phyloP scores from a whole-genome alignment of 2,113 vertebrate genomes.

The Delphinapterus leucas region DNA sequence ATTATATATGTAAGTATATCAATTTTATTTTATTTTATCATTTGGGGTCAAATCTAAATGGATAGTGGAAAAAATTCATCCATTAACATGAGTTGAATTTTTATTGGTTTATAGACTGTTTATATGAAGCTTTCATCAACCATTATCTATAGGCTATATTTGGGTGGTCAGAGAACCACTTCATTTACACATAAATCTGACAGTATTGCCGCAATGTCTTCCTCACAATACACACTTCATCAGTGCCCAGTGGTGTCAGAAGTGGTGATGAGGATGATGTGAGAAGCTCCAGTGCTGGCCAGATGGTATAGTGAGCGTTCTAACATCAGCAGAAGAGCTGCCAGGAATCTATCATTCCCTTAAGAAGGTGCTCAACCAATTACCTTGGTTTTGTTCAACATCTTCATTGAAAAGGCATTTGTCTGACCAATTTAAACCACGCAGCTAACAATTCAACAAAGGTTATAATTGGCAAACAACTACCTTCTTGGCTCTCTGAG shows the following conservation, averaged over 20 bases:
- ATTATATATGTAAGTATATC: not conserved
- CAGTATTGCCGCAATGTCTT: not conserved
- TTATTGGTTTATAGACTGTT: not conserved
- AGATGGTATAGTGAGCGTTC: not conserved
- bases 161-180: not conserved
- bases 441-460: not conserved
- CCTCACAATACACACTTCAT: not conserved
- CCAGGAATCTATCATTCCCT: not conserved
- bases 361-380: not conserved
- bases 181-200: not conserved
- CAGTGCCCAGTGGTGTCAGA: not conserved
- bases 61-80: not conserved
- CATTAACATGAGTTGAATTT: not conserved
- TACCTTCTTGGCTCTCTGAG: not conserved
- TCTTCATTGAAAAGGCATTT: not conserved
- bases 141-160: not conserved
- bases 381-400: not conserved
- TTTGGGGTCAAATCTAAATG: not conserved
- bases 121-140: not conserved
- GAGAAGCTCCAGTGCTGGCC: not conserved
- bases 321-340: not conserved
- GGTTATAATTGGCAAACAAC: not conserved
- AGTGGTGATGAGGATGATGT: not conserved
- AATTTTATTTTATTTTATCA: not conserved
- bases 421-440: not conserved